Evolutionary conservation across 2,888 invertebrate species (phyloP).

Genomic region (Tenthredo distinguenda): DNA sequence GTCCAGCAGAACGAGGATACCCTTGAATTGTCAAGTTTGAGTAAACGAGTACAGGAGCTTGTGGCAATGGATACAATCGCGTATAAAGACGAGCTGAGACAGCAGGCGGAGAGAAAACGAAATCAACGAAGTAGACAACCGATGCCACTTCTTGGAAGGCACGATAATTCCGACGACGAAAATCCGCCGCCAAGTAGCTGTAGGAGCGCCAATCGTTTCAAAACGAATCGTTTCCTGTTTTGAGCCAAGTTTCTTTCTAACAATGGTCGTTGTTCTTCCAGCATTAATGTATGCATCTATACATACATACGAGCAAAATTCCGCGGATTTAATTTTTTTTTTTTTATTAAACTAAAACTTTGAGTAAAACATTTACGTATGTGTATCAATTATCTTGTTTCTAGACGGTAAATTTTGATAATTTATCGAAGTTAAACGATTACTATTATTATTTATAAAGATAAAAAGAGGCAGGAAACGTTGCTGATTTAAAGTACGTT

Average conservation of each 20-base stretch:
- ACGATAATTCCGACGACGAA: slow-evolving; percentile 77
- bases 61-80: slow-evolving; percentile 68
- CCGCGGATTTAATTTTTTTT: not conserved
- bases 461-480: not conserved
- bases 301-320: not conserved
- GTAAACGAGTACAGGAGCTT: slow-evolving; percentile 69
- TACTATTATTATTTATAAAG: not conserved
- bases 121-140: slow-evolving; percentile 57
- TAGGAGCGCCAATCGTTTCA: slow-evolving; percentile 76
- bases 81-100: slow-evolving; percentile 68
- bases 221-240: slow-evolving; percentile 67
- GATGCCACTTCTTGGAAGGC: slow-evolving; percentile 61
- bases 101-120: slow-evolving; percentile 66
- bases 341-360: not conserved
- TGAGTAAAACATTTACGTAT: not conserved
- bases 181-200: slow-evolving; percentile 81
- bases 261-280: slow-evolving; percentile 44
- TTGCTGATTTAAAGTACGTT: slow-evolving; percentile 11
- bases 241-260: slow-evolving; percentile 56
- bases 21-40: slow-evolving; percentile 67
- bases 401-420: not conserved
- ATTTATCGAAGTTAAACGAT: not conserved
- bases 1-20: slow-evolving; percentile 67
- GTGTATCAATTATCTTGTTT: not conserved
- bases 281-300: not conserved